Base-by-base conservation (phyloP, 2,888 invertebrate genomes). In the Ypsolopha scabrella region DNA sequence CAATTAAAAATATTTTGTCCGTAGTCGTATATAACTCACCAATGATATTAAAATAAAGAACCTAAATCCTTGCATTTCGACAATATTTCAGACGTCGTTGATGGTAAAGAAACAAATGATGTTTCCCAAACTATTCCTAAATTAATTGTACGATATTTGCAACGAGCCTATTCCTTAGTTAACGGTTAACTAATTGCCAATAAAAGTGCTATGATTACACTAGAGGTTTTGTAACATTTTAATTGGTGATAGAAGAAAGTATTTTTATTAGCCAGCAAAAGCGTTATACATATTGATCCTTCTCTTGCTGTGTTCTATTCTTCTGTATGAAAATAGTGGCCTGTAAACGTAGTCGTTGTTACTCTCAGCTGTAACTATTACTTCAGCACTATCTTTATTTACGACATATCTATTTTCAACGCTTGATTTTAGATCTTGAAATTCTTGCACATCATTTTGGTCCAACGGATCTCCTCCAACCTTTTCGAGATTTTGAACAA, bases 201-300 rank as follows among this genome's bases (percentile, higher is more conserved):
- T 53, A 53, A 50, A 43, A 6, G 34, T 41, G 2, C 33, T 24
- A 24, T 24, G 24, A 24, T 24, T 24, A 24, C 24, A 24, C 2
- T 24, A 24, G 2, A 24, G 4, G 24, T 4, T 24, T 24, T 24
- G 4, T 24, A 24, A 24, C 24, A 24, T 24, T 24, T 34, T 50
- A n/a, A 41, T 34, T 39, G 45, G 8, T n/a, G 24, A 43, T 43
- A 39, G 10, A 33, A 9, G 41, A 24, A 24, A 24, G 24, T 24
- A 13, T 6, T 43, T 48, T 34, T 39, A 24, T 58, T 78, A 83
- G 59, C 85, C 85, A 55, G 75, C 78, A 60, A 85, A 85, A 8
- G 85, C 64, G 57, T 83, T 83, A 49, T 62, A 83, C 80, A 83
- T 80, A 35, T 71, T 80, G 6, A 85, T 80, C 57, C 78, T 71